Evolutionary conservation across 2,888 invertebrate genomes (phyloP), one percentile per base, ranked within the genome.

Genomic region (Sympetrum striolatum): DNA sequence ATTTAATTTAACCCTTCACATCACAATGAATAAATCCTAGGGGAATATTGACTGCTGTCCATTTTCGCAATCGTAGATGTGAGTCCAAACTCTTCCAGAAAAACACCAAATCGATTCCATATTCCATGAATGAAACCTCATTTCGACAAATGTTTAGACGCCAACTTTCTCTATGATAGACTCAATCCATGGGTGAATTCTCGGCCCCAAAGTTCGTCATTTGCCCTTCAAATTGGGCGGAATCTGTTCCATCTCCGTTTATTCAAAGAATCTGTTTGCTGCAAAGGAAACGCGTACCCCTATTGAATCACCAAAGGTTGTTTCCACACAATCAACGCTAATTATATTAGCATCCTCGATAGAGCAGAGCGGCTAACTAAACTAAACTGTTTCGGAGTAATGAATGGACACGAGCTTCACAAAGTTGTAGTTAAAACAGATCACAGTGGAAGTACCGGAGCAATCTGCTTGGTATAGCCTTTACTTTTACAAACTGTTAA

Each of bases 181-280:
- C 73, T 31, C 12, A 73, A 5, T 73, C 31, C 3, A 31, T 10
- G 73, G 6, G 25, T 18, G 31, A 73, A 73, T 2, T 2, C 73
- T 73, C 73, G 18, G 53, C 15, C 18, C 2, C 53, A 31, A 86
- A 86, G 37, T 86, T 86, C 60, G 8, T 86, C 86, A 37, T 58
- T 60, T 48, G 60, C 60, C 37, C 60, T 37, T 18, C 31, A 60
- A 86, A 39, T 37, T 37, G 2, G 37, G 35, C 37, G 60, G 86
- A 37, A 35, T 60, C 15, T 53, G 18, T 5, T 18, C 53, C 31
- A 73, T 31, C 73, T 58, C 64, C 82, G 58, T 82, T 53, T 48
- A 60, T 86, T 86, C 39, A 86, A 86, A 86, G 39, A 86, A 60
- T 86, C 64, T 60, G 8, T 60, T 86, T 22, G 60, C 37, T 86